Evolutionary conservation across 1,140 invertebrate species (phyloP), one percentile per base, ranked within the genome.

Genomic region (Notospermus geniculatus): DNA sequence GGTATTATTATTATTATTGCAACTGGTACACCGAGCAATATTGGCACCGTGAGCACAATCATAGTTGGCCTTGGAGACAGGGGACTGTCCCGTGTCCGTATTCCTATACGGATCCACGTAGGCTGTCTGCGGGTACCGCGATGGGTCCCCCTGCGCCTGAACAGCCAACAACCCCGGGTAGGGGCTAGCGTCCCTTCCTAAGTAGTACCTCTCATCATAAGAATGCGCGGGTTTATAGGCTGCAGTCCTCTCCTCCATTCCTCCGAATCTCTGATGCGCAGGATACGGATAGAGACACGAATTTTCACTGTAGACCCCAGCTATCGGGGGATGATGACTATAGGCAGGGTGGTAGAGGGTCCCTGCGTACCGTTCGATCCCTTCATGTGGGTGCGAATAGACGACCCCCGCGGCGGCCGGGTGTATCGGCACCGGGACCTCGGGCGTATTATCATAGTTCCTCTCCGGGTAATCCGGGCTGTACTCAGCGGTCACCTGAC

Each of bases 281-380:
- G 63, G 57, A 36, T 66, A 60, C 27, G 69, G 67, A 60, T 72
- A 72, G 1, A 72, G 66, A 63, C 68, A 72, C 13, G 67, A 62
- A 15, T 28, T 36, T 7, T 63, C 64, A 54, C 69, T 68, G 50
- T 65, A 61, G 64, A 63, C 68, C 61, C 59, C 65, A 39, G 62
- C 60, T 66, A 64, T 69, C 50, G 65, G 46, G 30, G 71, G 62
- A 62, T 71, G 63, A 27, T 58, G 28, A 62, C 70, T 41, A 61
- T 69, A 71, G 25, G 73, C 63, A 22, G 68, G 61, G 50, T 69
- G 54, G 58, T 73, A 71, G 43, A 83, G 82, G 7, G 68, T 62
- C 65, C 62, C 66, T 57, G 66, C 75, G 41, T 76, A 77, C 1
- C 71, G 62, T 41, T 70, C 69, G 25, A 61, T 65, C 63, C 57